Evolutionary conservation across 2,797 vertebrate genomes (phyloP).

Genomic region (Silurus aristotelis): DNA sequence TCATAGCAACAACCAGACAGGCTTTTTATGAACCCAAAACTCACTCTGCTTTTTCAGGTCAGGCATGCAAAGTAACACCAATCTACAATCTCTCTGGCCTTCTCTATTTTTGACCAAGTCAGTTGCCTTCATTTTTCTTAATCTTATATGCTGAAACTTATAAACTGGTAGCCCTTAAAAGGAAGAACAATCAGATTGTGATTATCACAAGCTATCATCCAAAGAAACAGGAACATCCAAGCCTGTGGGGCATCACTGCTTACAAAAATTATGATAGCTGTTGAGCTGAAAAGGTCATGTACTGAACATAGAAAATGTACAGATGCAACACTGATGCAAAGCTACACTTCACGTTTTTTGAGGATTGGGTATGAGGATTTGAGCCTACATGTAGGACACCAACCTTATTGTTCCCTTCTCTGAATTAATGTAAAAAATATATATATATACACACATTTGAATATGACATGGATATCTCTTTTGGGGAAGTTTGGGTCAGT

Average conservation of each 20-base stretch:
- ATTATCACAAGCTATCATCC: neutral
- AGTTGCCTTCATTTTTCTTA: slow-evolving; percentile 9
- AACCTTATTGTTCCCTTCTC: neutral
- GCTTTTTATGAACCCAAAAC: neutral
- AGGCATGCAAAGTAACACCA: neutral
- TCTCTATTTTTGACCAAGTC: slow-evolving; percentile 11
- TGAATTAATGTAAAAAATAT: neutral
- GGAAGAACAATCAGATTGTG: slow-evolving; percentile 8
- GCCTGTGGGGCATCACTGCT: neutral
- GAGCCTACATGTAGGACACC: neutral
- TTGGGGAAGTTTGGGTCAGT: no score
- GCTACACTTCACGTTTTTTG: neutral
- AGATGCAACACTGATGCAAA: neutral
- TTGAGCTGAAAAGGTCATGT: neutral
- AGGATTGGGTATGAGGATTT: no score
- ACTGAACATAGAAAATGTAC: no score
- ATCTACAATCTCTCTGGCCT: neutral
- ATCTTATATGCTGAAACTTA: slow-evolving; percentile 8
- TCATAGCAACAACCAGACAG: neutral
- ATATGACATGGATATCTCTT: neutral
- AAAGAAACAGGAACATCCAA: slow-evolving; percentile 7
- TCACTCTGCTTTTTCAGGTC: neutral
- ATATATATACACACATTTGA: no score
- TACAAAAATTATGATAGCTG: slow-evolving; percentile 3
- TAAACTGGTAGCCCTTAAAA: slow-evolving; percentile 14